Base-by-base conservation (phyloP, 2,113 vertebrate genomes). In the Rutilus rutilus region DNA sequence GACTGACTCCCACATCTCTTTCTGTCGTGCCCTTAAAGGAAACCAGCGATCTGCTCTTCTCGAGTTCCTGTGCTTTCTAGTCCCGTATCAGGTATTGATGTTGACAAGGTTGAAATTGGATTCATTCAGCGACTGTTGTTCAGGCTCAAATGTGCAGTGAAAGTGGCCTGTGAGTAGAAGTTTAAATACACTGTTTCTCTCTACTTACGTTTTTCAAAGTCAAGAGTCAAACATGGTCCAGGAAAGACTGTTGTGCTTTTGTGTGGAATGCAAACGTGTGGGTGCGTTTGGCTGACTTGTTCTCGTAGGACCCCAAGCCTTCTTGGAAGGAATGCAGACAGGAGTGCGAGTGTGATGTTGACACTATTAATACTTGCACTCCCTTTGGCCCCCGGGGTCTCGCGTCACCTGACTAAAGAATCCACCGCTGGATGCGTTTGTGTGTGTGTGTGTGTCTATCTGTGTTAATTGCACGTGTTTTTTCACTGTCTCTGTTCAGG, bases 251-350 rank as follows among this genome's bases (percentile, higher is more conserved):
- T 79, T 83, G 17, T 78, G 71, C 84, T 78, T 74, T 73, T 45
- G 54, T 47, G 71, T 83, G 71, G 73, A 83, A 54, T 83, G 45
- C 36, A 30, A 60, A n/a, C 30, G 17, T 84, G 71, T 76, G 71
- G 39, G 73, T 84, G 33, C 1, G 36, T 27, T 54, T 84, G 50
- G 33, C 59, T 75, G 82, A 8, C 12, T n/a, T 30, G 54, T 45
- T 45, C 45, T 67, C 45, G 9, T 42, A 52, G 62, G 17, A 23
- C 62, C 79, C 19, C 65, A 54, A 54, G 25, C 27, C 14, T 47
- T 79, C 54, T 52, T 57, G 27, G 7, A 42, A 85, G 50, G 84
- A 85, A 79, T 85, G 76, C 30, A 85, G 52, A 67, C 45, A 57
- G 65, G 21, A 52, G 74, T 65, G 59, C 54, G 62, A 57, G 85